Base-by-base conservation (phyloP, 2,113 vertebrate species). In the Xyliphius kryptos region DNA sequence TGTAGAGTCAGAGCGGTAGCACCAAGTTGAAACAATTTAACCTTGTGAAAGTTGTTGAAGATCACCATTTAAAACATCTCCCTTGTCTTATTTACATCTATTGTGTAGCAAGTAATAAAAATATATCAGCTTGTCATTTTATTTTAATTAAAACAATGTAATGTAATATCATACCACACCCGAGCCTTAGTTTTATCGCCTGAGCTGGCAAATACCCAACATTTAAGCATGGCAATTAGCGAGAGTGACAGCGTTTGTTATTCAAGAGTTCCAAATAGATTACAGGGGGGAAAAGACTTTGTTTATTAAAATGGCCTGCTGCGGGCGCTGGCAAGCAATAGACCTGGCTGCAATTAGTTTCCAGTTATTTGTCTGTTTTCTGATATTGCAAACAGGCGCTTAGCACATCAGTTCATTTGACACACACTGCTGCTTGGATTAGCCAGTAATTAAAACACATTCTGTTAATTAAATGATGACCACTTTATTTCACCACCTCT, bases 401-500 rank as follows among this genome's bases (percentile, higher is more conserved):
- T 97, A 97, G 89, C 91, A 91, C 93, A 97, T 98, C 94, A 95
- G 93, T 96, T 96, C 94, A 95, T 95, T 96, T 97, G 95, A 98
- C 93, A 94, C 93, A 90, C 88, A 84, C 92, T 86, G 88, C 90
- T 91, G 96, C 95, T 95, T 94, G 93, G 94, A 94, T 98, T 97
- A 91, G 89, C 90, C 91, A 76, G 95, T 98, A 98, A 98, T 98
- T 98, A 98, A 98, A 98, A 98, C 88, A 92, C 93, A 92, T 95
- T 92, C 86, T 94, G 93, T 98, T 98, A 98, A 98, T 98, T 95
- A 97, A 92, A 95, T 97, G 94, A 98, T 98, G 95, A 97, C 94
- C 95, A 97, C 96, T 98, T 97, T 94, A 97, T 97, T 97, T 90
- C 93, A 93, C 91, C 89, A 93, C 66, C n/a, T 92, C 94, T 97